These are phyloP conservation scores for Crossoptilon crossoptilon DNA, from an alignment of 2,797 vertebrate species.

Conservation along the genomic window DNA sequence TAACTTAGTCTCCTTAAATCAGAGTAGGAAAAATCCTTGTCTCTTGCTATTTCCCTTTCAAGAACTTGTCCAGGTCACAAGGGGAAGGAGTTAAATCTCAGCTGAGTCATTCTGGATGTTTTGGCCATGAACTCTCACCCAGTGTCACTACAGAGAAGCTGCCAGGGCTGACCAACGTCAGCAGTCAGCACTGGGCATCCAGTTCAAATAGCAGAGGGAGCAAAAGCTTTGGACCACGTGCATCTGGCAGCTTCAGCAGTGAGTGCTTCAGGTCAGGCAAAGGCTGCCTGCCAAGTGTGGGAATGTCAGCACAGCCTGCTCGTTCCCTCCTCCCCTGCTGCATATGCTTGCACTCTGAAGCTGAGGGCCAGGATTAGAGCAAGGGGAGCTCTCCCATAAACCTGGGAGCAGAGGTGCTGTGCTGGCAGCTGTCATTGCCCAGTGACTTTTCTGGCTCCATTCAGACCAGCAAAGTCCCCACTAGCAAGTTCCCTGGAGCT, in stretches of 20 bases:
- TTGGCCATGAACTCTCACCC: background rate
- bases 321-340: rapidly evolving
- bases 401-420: background rate
- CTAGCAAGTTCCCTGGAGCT: background rate
- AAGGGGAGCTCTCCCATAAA: background rate
- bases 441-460: background rate
- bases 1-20: background rate
- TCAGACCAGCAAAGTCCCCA: background rate
- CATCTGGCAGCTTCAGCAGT: background rate
- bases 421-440: background rate
- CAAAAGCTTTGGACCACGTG: background rate
- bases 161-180: background rate
- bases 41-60: background rate
- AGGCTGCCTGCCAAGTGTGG: background rate
- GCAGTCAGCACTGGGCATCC: background rate
- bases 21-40: background rate
- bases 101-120: background rate
- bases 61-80: background rate
- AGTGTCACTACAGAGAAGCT: background rate
- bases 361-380: background rate
- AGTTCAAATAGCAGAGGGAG: slow-evolving; percentile 26
- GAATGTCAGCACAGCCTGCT: background rate
- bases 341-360: background rate
- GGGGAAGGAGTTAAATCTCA: background rate
- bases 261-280: background rate